phyloP scores from a whole-genome alignment of 2,888 invertebrate species.

The Lycia hirtaria region DNA sequence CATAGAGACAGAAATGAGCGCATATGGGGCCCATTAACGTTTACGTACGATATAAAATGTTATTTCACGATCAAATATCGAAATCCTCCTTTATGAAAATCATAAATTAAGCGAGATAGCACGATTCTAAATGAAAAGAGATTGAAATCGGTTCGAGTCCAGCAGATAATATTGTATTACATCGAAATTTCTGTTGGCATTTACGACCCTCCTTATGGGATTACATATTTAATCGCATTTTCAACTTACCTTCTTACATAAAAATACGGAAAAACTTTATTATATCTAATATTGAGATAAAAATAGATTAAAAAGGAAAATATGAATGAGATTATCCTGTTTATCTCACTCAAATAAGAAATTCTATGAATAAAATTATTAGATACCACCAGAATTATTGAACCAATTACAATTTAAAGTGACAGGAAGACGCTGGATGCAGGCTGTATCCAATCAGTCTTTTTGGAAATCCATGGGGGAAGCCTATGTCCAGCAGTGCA shows the following conservation, averaged over 20 bases:
- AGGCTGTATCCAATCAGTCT: too few species aligned
- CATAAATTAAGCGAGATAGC: slow-evolving; percentile 21
- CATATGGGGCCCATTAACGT: slow-evolving; percentile 18
- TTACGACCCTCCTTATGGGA: background rate
- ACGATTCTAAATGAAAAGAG: slow-evolving; percentile 21
- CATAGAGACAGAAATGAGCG: background rate
- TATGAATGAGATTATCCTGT: too few species aligned
- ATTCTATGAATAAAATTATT: too few species aligned
- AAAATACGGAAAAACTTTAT: too few species aligned
- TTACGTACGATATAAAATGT: slow-evolving; percentile 21
- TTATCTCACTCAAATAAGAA: too few species aligned
- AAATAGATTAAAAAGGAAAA: too few species aligned
- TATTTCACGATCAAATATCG: slow-evolving; percentile 27
- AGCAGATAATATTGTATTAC: slow-evolving; percentile 3
- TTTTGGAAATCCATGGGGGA: too few species aligned
- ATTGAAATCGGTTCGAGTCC: slow-evolving; percentile 8
- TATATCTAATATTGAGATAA: too few species aligned
- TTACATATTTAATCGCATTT: background rate
- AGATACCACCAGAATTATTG: too few species aligned
- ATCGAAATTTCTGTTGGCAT: background rate
- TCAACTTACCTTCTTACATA: background rate
- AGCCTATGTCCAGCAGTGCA: too few species aligned
- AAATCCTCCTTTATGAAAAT: slow-evolving; percentile 27
- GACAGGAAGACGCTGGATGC: too few species aligned
- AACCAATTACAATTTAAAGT: too few species aligned